A percentile compares a stretch with the other conserved stretches of the same genome.
Evolutionary conservation across 1,140 invertebrate species (phyloP).

Genomic region (Drosophila pseudoananassae): DNA sequence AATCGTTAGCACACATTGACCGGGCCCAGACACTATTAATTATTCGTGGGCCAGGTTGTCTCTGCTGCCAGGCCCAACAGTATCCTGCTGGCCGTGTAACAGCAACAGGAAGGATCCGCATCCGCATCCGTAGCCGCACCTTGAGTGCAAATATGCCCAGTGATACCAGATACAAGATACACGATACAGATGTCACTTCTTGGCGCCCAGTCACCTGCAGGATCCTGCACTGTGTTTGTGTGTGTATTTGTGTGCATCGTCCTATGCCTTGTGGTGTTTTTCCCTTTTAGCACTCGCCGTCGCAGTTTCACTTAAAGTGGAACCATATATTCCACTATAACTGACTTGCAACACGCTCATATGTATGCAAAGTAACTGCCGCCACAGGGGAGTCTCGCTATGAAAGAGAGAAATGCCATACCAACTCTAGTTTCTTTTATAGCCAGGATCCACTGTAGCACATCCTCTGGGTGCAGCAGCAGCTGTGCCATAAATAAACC

Average conservation of each 20-base stretch:
- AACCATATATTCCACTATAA: conserved; percentile 51
- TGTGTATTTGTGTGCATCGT: background rate
- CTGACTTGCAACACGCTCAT: conserved; percentile 47
- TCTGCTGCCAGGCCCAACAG: no score
- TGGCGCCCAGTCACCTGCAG: conserved; percentile 13
- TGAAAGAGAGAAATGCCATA: background rate
- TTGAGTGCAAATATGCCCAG: conserved; percentile 60
- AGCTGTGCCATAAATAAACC: conserved; percentile 71
- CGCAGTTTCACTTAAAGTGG: conserved; percentile 41
- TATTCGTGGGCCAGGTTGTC: conserved; percentile 46
- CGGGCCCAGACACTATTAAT: conserved; percentile 63
- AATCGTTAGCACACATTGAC: conserved; percentile 62
- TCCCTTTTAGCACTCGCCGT: conserved; percentile 32
- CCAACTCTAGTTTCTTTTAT: background rate
- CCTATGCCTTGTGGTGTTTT: conserved; percentile 30
- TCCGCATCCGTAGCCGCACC: conserved; percentile 35
- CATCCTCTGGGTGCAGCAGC: conserved; percentile 46
- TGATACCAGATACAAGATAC: conserved; percentile 32
- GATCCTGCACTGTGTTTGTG: background rate
- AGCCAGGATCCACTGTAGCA: background rate
- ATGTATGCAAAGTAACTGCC: conserved; percentile 30
- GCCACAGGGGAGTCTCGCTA: conserved; percentile 25
- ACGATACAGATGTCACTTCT: conserved; percentile 44
- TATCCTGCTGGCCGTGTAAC: conserved; percentile 13
- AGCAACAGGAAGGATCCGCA: conserved; percentile 48